Conservation (phyloP, 2,113 vertebrate genomes). For the Columbina picui region DNA sequence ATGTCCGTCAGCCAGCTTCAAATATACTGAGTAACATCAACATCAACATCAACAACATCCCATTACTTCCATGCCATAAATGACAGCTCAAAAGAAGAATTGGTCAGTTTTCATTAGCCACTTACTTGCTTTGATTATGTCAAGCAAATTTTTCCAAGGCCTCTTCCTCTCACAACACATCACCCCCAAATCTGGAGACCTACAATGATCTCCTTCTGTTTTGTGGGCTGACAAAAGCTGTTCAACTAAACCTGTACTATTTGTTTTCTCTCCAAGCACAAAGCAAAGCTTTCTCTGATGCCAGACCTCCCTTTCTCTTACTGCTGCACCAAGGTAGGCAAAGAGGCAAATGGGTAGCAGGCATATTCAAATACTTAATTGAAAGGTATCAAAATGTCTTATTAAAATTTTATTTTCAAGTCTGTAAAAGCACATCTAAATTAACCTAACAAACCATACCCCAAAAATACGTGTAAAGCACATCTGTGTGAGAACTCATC, state of each 20-base stretch:
- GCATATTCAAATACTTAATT: background rate
- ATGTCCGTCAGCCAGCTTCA: fast-evolving
- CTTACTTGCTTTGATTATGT: background rate
- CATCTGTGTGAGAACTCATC: background rate
- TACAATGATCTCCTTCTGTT: background rate
- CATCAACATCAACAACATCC: too few relatives aligned
- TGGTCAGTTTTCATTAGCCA: background rate
- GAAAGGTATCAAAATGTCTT: background rate
- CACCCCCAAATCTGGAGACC: background rate
- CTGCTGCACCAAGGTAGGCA: background rate
- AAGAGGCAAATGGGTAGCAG: background rate
- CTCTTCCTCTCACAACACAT: background rate
- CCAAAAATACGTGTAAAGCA: background rate
- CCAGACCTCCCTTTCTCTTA: background rate
- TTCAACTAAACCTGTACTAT: background rate
- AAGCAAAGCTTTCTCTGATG: background rate
- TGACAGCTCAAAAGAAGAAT: background rate
- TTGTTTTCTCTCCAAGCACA: background rate
- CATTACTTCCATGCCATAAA: background rate
- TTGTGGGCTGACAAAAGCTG: background rate
- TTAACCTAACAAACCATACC: background rate
- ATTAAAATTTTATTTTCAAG: background rate
- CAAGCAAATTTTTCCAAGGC: background rate
- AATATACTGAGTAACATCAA: background rate
- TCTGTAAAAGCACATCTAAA: background rate